Percentiles rank a stretch among this genome's conserved stretches.
These are phyloP conservation scores for Motacilla tschutschensis DNA, from an alignment of 2,113 vertebrate genomes.

Conservation along the genomic window DNA sequence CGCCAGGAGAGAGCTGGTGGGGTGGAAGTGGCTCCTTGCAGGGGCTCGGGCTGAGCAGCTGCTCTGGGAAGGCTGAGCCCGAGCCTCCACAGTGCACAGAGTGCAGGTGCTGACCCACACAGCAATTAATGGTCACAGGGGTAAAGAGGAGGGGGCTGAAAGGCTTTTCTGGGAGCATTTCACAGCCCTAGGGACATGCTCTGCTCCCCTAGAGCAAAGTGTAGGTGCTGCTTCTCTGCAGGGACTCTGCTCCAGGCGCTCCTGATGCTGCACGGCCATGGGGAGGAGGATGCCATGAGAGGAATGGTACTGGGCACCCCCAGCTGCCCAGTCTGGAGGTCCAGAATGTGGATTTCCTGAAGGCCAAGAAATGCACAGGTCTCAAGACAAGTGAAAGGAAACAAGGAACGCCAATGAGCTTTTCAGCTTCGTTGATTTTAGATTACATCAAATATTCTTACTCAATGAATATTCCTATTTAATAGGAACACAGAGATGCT, in stretches of 20 bases:
- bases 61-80: not conserved
- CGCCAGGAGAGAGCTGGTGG: not conserved
- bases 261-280: not conserved
- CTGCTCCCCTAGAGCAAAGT: too few relatives aligned
- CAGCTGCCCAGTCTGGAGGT: not conserved
- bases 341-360: not conserved
- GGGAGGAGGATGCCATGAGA: not conserved
- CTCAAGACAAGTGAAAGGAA: not conserved
- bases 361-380: not conserved
- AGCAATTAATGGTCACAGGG: fast-evolving
- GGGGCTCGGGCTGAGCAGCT: not conserved
- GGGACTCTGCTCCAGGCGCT: too few relatives aligned
- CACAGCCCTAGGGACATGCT: not conserved
- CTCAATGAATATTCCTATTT: not conserved
- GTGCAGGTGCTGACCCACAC: fast-evolving
- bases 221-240: not conserved
- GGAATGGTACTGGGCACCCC: fast-evolving
- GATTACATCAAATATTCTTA: not conserved
- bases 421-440: not conserved
- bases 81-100: not conserved
- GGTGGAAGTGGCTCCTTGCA: fast-evolving
- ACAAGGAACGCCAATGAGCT: not conserved
- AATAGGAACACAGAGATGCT: not conserved
- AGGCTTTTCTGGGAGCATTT: not conserved
- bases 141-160: not conserved